Percentiles rank a stretch among this genome's conserved stretches.
These are phyloP conservation scores for Bimastos eiseni DNA, from an alignment of 2,888 invertebrate genomes.

Conservation along the genomic window DNA sequence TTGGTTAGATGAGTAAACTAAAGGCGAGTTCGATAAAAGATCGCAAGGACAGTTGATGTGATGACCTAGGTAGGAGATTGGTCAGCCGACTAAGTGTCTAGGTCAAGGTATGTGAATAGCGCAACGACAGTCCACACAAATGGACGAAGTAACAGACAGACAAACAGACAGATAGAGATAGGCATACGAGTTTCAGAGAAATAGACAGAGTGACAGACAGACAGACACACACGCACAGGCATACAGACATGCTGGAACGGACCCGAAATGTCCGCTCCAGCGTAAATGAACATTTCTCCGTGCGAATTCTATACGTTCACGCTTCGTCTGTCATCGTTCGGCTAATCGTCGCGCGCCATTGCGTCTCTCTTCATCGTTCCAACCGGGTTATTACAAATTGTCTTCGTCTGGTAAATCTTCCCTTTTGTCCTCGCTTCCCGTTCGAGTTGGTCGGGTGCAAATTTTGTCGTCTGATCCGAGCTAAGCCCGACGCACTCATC, in stretches of 20 bases:
- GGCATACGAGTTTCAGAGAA: too few species aligned
- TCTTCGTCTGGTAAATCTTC: not conserved
- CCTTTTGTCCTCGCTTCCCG: not conserved
- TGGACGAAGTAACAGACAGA: too few species aligned
- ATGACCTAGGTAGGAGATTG: too few species aligned
- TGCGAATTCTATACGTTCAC: not conserved
- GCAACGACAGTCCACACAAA: not conserved
- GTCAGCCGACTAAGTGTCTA: not conserved
- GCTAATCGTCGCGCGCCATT: not conserved
- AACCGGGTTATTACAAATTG: slow-evolving; percentile 4
- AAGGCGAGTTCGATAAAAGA: not conserved
- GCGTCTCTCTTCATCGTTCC: not conserved
- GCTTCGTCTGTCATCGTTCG: not conserved
- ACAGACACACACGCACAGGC: too few species aligned
- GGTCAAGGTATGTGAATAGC: not conserved
- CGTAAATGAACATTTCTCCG: not conserved
- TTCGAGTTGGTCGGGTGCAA: not conserved
- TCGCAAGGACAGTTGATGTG: not conserved
- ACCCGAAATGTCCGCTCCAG: not conserved
- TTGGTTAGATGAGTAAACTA: not conserved
- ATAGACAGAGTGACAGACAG: too few species aligned
- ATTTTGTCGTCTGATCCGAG: not conserved
- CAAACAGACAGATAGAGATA: too few species aligned
- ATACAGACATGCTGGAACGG: too few species aligned
- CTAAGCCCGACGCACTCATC: not conserved